Base-by-base conservation (phyloP, 2,113 vertebrate species). In the Glaucidium brasilianum region DNA sequence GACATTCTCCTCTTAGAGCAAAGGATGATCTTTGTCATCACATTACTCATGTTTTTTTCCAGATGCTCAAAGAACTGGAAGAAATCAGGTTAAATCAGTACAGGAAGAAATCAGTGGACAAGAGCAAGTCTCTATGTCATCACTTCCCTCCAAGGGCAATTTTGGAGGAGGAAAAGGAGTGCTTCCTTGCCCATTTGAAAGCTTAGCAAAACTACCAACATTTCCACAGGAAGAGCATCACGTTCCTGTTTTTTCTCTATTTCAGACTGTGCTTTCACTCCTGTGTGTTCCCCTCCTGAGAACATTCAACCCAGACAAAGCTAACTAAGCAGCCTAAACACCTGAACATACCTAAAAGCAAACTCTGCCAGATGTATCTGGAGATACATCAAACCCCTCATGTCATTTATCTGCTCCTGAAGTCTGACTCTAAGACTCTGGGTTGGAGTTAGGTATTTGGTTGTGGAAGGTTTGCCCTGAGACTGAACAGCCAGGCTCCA, bases 21-120 rank as follows among this genome's bases (percentile, higher is more conserved):
- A 86, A 92, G 71, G 75, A 60, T 94, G 95, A 93, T 90, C 92
- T 95, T 93, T 93, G 58, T 88, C 75, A 78, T 72, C 72, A 37
- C 17, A 6, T 68, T 87, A 72, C 45, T 85, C 52, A 43, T 13
- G 25, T 2, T 77, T 84, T 39, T 78, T 73, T 10, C 52, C 52
- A 82, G 77, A 72, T 87, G 81, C 74, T 91, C 19, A 1, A 82
- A 72, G 43, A 88, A 60, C 19, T 82, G 62, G 45, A 93, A 81
- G 30, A 91, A 94, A 94, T 96, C 91, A 95, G 66, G 43, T 45
- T 45, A 45, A 45, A 45, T 45, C 43, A 45, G 43, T 45, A 45
- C 19, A 85, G 62, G 45, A 93, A 81, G 30, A 91, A 94, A 95
- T 96, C 91, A 95, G 66, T 4, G 35, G 55, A 95, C 82, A 77